Evolutionary conservation across 2,888 invertebrate genomes (phyloP).

Genomic region (Entomobrya proxima): DNA sequence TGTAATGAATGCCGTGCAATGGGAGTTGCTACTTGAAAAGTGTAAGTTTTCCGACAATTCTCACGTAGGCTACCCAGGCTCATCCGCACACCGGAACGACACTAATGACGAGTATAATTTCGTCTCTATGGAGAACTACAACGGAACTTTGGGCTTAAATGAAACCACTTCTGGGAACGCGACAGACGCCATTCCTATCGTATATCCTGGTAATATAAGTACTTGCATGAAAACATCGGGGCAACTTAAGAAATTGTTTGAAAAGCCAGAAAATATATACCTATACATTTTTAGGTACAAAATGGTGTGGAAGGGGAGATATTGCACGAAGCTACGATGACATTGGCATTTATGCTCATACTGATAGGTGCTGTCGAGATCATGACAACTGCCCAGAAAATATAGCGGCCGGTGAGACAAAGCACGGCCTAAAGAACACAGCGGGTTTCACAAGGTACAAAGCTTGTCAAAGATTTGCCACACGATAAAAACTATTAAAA

Average conservation of each 20-base stretch:
- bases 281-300: conserved; percentile 80
- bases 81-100: background rate
- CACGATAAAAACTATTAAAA: conserved; percentile 15
- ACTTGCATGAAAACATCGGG: background rate
- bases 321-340: conserved; percentile 81
- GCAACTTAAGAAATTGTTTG: background rate
- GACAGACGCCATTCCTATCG: conserved; percentile 52
- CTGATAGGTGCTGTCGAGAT: conserved; percentile 83
- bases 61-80: conserved; percentile 8
- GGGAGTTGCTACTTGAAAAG: conserved; percentile 71
- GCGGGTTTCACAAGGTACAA: conserved; percentile 83
- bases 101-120: conserved; percentile 21
- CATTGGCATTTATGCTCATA: conserved; percentile 82
- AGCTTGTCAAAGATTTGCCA: background rate
- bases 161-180: conserved; percentile 16
- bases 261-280: background rate
- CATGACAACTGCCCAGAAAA: conserved; percentile 84
- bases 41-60: conserved; percentile 61
- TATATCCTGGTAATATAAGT: conserved; percentile 73
- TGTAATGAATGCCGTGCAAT: conserved; percentile 71
- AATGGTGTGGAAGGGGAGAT: conserved; percentile 86
- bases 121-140: conserved; percentile 7
- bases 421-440: conserved; percentile 82
- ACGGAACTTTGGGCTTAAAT: conserved; percentile 9
- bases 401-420: conserved; percentile 80